phyloP scores from a whole-genome alignment of 2,888 invertebrate species.

The Eupsilia transversa region DNA sequence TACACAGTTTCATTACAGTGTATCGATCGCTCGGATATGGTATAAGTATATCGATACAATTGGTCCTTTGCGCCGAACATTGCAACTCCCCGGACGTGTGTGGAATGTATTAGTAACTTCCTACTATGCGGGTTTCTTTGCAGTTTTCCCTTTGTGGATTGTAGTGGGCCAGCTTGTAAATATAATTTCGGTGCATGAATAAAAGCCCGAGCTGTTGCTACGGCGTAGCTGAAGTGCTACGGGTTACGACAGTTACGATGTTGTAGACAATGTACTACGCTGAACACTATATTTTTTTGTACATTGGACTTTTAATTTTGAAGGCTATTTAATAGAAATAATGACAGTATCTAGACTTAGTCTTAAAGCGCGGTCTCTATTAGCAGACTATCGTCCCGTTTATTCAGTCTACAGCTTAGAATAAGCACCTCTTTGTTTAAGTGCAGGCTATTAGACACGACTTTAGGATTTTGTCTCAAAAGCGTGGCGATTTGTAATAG shows the following conservation, averaged over 20 bases:
- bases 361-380: conserved; percentile 6
- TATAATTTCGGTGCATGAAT: conserved; percentile 31
- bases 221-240: conserved; percentile 8
- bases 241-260: conserved; percentile 5
- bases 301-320: too few species aligned
- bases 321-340: conserved; percentile 11
- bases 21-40: conserved; percentile 40
- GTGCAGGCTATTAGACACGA: conserved; percentile 28
- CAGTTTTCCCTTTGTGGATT: conserved; percentile 48
- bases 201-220: conserved; percentile 11
- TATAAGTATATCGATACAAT: conserved; percentile 51
- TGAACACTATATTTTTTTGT: background rate
- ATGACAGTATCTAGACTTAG: background rate
- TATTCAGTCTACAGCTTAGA: conserved; percentile 18
- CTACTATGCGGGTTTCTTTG: conserved; percentile 36
- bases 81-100: conserved; percentile 60
- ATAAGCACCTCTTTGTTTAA: conserved; percentile 26
- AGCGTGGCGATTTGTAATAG: conserved; percentile 16
- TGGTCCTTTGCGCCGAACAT: conserved; percentile 54
- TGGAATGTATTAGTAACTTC: conserved; percentile 56
- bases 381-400: conserved; percentile 24
- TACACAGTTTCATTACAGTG: conserved; percentile 42
- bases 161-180: conserved; percentile 11
- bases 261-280: background rate
- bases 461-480: conserved; percentile 29